Base-by-base conservation (phyloP, 2,888 invertebrate genomes). In the Meliscaeva auricollis region DNA sequence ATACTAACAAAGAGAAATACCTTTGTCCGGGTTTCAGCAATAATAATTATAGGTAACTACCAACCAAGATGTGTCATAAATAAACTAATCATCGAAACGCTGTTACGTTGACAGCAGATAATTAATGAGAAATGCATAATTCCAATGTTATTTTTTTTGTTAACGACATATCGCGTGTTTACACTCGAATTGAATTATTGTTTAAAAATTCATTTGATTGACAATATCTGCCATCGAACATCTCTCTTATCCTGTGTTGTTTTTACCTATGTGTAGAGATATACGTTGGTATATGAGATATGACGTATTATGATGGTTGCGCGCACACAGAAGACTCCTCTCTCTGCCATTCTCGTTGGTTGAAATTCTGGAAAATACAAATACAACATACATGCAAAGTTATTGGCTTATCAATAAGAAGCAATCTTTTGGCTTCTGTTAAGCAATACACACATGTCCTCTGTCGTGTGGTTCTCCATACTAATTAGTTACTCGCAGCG, bases 111-210 rank as follows among this genome's bases (percentile, higher is more conserved):
- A 85, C 85, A 85, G 69, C 1, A 20, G 9, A 38, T 81, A 81
- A 85, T 81, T 81, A 81, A 85, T 81, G 80, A 64, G n/a, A 72
- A 85, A 73, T 85, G 81, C 81, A 85, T 85, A 76, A 84, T 69
- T 83, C 74, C 35, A 77, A 52, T 22, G 38, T 60, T 56, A 30
- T 54, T 15, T 66, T 44, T 22, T 56, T 41, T 44, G 3, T 77
- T 46, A 62, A 78, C 73, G 80, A 68, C 77, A 66, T 81, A 85
- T 80, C 81, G 81, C 81, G 76, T 81, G 81, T 85, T 85, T 85
- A 85, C 85, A 85, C 85, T 73, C 44, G 84, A 80, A 77, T 80
- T 81, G 85, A 85, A 85, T 73, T 81, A 85, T 81, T 85, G 80
- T 85, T 85, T 81, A 85, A 77, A 77, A 80, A 85, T 77, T 77